Percentiles rank a stretch among this genome's conserved stretches.
These are phyloP conservation scores for Scrobipalpa atriplicella DNA, from an alignment of 2,888 invertebrate species.

Conservation along the genomic window DNA sequence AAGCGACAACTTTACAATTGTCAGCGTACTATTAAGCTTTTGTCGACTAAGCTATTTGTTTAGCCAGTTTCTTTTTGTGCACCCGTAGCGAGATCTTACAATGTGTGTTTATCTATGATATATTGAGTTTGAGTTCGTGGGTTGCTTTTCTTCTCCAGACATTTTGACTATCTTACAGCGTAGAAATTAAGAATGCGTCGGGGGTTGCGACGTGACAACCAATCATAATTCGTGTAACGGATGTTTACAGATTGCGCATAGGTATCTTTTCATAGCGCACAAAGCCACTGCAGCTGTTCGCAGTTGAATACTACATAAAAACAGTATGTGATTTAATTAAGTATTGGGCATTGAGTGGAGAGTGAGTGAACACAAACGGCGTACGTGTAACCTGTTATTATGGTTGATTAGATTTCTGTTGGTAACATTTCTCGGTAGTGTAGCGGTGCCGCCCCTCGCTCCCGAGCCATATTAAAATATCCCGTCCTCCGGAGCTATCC, in stretches of 20 bases:
- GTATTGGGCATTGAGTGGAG: slow-evolving; percentile 73
- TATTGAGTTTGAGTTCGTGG: slow-evolving; percentile 63
- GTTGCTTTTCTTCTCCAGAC: slow-evolving; percentile 50
- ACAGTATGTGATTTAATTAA: slow-evolving; percentile 80
- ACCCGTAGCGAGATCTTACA: slow-evolving; percentile 52
- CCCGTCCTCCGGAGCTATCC: slow-evolving; percentile 75
- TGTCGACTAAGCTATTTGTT: slow-evolving; percentile 67
- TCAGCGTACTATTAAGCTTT: slow-evolving; percentile 50
- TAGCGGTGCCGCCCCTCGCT: slow-evolving; percentile 78
- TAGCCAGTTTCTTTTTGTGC: slow-evolving; percentile 68
- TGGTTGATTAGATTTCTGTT: slow-evolving; percentile 82
- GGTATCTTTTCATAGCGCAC: slow-evolving; percentile 34
- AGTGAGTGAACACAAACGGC: slow-evolving; percentile 77
- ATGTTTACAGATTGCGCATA: background rate
- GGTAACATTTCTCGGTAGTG: slow-evolving; percentile 83
- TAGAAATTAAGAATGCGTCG: slow-evolving; percentile 42
- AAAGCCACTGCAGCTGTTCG: slow-evolving; percentile 63
- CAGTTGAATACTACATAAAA: slow-evolving; percentile 61
- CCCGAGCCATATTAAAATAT: slow-evolving; percentile 79
- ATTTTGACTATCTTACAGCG: slow-evolving; percentile 44
- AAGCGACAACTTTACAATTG: slow-evolving; percentile 63
- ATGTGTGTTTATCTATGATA: slow-evolving; percentile 71
- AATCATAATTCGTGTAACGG: slow-evolving; percentile 26
- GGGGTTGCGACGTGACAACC: slow-evolving; percentile 14
- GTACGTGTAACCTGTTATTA: slow-evolving; percentile 81